Conservation (phyloP, 2,113 vertebrate species). For the Megaceryle torquata region DNA sequence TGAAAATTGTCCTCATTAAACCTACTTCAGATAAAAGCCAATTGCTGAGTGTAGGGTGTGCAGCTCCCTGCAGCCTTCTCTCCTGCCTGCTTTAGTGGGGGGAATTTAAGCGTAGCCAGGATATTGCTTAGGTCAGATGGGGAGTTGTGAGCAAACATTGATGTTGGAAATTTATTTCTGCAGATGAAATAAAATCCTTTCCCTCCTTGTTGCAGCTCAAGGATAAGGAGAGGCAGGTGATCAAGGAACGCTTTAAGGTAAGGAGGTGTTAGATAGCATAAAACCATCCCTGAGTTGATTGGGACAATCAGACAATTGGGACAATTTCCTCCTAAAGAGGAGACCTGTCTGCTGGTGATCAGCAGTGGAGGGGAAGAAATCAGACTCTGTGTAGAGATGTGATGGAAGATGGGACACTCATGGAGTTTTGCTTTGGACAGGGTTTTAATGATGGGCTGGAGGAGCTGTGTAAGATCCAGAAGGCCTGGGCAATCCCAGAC, state of each 20-base stretch:
- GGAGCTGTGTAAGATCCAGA: slow-evolving; percentile 95
- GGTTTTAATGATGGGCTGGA: slow-evolving; percentile 96
- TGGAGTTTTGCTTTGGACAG: slow-evolving; percentile 62
- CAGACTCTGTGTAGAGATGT: accelerated
- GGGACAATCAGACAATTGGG: neutral
- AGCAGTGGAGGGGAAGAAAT: neutral
- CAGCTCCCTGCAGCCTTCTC: neutral
- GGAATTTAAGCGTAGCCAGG: neutral
- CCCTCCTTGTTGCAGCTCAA: slow-evolving; percentile 81
- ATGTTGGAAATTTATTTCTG: neutral
- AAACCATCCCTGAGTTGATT: neutral
- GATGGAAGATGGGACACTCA: neutral
- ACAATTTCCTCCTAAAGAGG: neutral
- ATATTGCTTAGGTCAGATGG: neutral
- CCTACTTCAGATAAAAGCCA: neutral
- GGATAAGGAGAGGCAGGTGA: slow-evolving; percentile 96
- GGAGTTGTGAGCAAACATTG: neutral
- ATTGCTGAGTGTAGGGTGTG: neutral
- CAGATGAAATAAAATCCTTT: neutral
- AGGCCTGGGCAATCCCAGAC: slow-evolving; percentile 96
- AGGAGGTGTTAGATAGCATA: neutral
- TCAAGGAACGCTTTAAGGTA: slow-evolving; percentile 99
- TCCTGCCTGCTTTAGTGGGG: neutral
- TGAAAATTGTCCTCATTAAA: slow-evolving; percentile 9
- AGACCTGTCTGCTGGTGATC: neutral